phyloP scores from a whole-genome alignment of 2,888 invertebrate genomes.

The Polydrusus cervinus region DNA sequence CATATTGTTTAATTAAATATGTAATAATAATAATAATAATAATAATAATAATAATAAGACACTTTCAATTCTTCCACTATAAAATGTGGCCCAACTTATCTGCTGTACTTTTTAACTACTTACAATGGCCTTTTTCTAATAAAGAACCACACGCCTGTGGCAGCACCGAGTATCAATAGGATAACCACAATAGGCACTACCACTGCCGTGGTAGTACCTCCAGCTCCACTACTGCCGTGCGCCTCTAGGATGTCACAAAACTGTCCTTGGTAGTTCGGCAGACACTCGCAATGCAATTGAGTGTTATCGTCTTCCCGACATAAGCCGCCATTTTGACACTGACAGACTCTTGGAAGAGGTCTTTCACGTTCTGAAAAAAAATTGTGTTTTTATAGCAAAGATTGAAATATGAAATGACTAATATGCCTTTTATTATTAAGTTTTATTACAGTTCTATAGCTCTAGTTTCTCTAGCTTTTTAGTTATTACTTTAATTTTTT shows the following conservation, averaged over 20 bases:
- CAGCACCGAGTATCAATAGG: slow-evolving; percentile 81
- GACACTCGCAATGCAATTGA: slow-evolving; percentile 84
- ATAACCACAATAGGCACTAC: slow-evolving; percentile 88
- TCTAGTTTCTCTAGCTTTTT: too few relatives aligned
- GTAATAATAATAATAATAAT: too few relatives aligned
- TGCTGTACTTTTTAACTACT: slow-evolving; percentile 69
- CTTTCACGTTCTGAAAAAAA: slow-evolving; percentile 78
- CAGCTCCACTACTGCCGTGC: slow-evolving; percentile 73
- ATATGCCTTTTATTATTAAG: too few relatives aligned
- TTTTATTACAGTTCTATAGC: too few relatives aligned
- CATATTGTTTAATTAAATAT: not conserved
- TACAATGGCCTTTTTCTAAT: slow-evolving; percentile 89
- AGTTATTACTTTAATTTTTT: too few relatives aligned
- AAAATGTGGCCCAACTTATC: too few relatives aligned
- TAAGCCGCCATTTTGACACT: slow-evolving; percentile 90
- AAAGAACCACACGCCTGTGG: slow-evolving; percentile 87
- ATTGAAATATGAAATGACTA: too few relatives aligned
- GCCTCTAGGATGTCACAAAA: slow-evolving; percentile 82
- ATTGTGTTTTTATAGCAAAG: too few relatives aligned
- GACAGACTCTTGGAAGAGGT: slow-evolving; percentile 85
- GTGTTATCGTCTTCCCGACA: slow-evolving; percentile 78
- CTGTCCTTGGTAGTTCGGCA: slow-evolving; percentile 81
- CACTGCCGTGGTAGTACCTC: slow-evolving; percentile 80
- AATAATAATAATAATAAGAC: too few relatives aligned
- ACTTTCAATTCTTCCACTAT: too few relatives aligned